These are phyloP conservation scores for Megaceryle torquata DNA, from an alignment of 2,113 vertebrate species.

Conservation along the genomic window DNA sequence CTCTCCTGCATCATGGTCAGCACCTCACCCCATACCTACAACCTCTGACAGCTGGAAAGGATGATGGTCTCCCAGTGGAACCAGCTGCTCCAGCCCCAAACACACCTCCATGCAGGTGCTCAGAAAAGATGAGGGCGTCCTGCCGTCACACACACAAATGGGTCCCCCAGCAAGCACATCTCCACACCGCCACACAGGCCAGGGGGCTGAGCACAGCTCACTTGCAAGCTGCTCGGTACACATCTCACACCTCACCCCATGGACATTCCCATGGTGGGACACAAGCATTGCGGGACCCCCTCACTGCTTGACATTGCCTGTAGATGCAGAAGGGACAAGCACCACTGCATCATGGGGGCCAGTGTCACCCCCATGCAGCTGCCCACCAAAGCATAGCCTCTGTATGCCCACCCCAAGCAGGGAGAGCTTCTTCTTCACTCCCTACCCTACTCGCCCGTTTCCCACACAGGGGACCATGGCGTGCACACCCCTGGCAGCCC, in stretches of 20 bases:
- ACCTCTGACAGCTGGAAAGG: not conserved
- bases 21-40: not conserved
- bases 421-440: not conserved
- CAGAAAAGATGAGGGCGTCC: not conserved
- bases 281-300: accelerated
- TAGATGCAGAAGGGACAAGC: accelerated
- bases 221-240: not conserved
- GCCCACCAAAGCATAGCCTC: not conserved
- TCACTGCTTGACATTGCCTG: accelerated
- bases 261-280: accelerated
- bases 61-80: too few species aligned
- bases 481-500: not conserved
- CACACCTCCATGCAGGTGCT: accelerated
- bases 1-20: not conserved
- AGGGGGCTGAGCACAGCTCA: accelerated
- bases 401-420: accelerated
- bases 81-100: not conserved
- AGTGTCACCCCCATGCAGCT: accelerated
- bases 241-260: not conserved
- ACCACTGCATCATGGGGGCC: accelerated
- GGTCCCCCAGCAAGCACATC: not conserved
- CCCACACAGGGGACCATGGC: accelerated
- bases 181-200: not conserved
- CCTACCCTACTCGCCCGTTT: accelerated
- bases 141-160: not conserved